phyloP scores from a whole-genome alignment of 2,797 vertebrate species.

The Enteromius mattozi region DNA sequence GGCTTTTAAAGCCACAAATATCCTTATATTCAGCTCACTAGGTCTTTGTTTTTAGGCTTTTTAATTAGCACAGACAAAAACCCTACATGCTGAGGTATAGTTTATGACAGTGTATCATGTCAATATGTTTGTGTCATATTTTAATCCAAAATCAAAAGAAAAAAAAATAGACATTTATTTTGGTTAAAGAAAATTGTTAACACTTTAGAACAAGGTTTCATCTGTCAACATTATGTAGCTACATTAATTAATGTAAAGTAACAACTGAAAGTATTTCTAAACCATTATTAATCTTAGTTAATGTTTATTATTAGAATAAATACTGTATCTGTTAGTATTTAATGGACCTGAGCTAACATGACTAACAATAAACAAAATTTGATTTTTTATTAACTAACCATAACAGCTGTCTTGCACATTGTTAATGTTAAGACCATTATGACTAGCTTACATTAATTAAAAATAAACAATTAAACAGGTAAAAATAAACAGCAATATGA shows the following conservation, averaged over 20 bases:
- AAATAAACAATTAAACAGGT: background rate
- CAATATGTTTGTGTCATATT: background rate
- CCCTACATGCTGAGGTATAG: background rate
- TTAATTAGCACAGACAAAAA: background rate
- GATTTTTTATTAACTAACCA: background rate
- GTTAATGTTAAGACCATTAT: background rate
- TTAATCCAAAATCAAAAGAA: background rate
- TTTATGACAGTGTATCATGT: background rate
- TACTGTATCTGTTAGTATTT: background rate
- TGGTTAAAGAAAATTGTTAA: background rate
- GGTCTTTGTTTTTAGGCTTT: background rate
- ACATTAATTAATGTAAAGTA: background rate
- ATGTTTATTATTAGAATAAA: background rate
- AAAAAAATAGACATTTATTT: background rate
- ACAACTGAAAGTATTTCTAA: background rate
- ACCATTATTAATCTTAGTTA: background rate
- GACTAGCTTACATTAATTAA: background rate
- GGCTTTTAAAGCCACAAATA: conserved; percentile 7
- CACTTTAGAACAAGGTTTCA: background rate
- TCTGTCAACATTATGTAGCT: background rate
- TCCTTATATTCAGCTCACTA: background rate
- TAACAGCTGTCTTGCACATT: background rate
- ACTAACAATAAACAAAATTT: background rate
- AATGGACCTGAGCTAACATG: background rate
- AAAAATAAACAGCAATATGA: background rate